Percentiles rank a stretch among this genome's conserved stretches.
phyloP scores from a whole-genome alignment of 2,113 vertebrate species.

The Corythornis vintsioides region DNA sequence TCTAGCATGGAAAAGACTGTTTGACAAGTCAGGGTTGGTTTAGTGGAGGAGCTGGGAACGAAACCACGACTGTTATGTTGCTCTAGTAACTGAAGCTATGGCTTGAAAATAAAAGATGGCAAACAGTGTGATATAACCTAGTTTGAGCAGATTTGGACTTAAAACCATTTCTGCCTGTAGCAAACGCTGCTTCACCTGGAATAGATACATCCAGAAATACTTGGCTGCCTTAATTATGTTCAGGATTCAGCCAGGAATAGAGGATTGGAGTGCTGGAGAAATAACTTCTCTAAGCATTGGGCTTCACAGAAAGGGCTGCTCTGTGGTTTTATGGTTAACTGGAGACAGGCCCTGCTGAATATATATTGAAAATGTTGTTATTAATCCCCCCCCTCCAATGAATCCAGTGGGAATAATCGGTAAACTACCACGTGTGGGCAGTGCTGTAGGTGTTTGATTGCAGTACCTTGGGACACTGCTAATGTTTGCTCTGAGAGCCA shows the following conservation, averaged over 20 bases:
- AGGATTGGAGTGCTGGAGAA: not conserved
- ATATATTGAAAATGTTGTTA: not conserved
- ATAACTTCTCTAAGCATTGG: not conserved
- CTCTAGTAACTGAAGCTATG: conserved; percentile 20
- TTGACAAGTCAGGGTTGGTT: conserved; percentile 15
- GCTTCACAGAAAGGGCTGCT: not conserved
- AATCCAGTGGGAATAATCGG: not conserved
- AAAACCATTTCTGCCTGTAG: not conserved
- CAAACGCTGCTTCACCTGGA: not conserved
- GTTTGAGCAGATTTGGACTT: not conserved
- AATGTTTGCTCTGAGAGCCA: not conserved
- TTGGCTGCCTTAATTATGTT: not conserved
- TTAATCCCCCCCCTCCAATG: not conserved
- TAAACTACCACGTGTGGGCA: not conserved
- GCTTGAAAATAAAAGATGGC: conserved; percentile 1
- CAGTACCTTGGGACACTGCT: not conserved
- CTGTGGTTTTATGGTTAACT: not conserved
- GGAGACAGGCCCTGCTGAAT: not conserved
- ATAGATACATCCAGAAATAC: not conserved
- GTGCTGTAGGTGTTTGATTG: not conserved
- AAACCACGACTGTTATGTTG: not conserved
- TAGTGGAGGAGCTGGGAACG: not conserved
- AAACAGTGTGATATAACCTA: not conserved
- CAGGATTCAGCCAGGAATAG: not conserved
- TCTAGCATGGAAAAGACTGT: not conserved